Evolutionary conservation across 2,797 vertebrate genomes (phyloP).

Genomic region (Phalloptychus januarius): DNA sequence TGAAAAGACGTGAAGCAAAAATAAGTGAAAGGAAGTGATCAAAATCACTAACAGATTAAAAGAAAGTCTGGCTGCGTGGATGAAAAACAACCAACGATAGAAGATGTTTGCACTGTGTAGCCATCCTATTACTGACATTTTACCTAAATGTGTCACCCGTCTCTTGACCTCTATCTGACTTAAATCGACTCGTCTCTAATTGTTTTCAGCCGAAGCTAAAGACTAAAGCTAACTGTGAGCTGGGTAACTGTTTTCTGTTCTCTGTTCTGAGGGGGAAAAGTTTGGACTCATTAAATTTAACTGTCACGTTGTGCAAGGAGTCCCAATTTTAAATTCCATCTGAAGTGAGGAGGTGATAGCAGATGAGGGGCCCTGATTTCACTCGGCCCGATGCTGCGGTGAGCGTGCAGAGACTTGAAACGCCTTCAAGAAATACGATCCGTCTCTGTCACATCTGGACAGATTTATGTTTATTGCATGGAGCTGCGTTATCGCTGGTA

Average conservation of each 20-base stretch:
- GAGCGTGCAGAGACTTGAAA: conserved; percentile 26
- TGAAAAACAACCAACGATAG: neutral
- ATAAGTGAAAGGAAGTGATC: neutral
- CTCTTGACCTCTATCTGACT: neutral
- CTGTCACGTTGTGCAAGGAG: neutral
- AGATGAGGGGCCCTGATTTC: neutral
- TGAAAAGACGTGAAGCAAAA: too few species aligned
- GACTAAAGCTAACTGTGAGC: neutral
- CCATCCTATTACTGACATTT: neutral
- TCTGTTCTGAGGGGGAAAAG: neutral
- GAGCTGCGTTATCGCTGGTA: neutral
- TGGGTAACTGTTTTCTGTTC: neutral
- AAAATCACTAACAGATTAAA: neutral
- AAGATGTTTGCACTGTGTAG: neutral
- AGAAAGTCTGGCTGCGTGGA: neutral
- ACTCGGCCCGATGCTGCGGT: neutral
- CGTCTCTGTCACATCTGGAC: conserved; percentile 11
- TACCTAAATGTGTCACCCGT: neutral
- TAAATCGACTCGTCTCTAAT: neutral
- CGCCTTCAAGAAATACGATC: neutral
- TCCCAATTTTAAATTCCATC: conserved; percentile 2
- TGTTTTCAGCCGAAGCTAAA: neutral
- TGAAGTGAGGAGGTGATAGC: conserved; percentile 8
- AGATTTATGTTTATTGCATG: conserved; percentile 3
- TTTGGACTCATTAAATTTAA: neutral